These are phyloP conservation scores for Gambelia wislizenii DNA, from an alignment of 2,797 vertebrate species.

Conservation along the genomic window DNA sequence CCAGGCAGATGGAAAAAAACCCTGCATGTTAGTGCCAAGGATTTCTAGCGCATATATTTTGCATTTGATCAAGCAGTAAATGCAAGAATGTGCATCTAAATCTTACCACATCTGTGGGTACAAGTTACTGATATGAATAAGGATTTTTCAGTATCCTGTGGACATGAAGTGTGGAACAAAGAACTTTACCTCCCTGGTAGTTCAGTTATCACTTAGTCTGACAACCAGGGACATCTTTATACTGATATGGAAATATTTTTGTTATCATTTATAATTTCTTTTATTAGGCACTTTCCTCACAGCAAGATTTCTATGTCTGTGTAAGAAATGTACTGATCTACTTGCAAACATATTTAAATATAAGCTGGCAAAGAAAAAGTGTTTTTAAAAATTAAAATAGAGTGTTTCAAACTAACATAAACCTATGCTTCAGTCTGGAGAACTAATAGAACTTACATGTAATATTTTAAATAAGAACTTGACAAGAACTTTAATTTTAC, in stretches of 20 bases:
- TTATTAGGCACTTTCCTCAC: slow-evolving; percentile 25
- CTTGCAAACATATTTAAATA: slow-evolving; percentile 16
- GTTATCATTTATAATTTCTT: slow-evolving; percentile 36
- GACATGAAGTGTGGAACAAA: not conserved
- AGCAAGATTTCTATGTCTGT: not conserved
- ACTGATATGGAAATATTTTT: not conserved
- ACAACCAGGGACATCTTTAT: not conserved
- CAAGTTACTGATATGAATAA: not conserved
- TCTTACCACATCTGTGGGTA: not conserved
- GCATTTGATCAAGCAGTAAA: not conserved
- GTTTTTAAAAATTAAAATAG: slow-evolving; percentile 47
- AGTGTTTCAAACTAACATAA: slow-evolving; percentile 19
- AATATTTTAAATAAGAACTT: not conserved
- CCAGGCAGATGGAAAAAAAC: not conserved
- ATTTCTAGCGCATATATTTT: not conserved
- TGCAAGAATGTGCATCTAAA: not conserved
- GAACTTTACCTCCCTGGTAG: not conserved
- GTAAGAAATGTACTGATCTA: slow-evolving; percentile 36
- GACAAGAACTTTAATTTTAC: too few species aligned
- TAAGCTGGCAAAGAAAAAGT: not conserved
- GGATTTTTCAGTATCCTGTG: too few species aligned
- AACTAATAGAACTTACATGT: not conserved
- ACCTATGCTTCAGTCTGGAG: slow-evolving; percentile 6
- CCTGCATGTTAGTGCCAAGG: too few species aligned
- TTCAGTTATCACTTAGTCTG: not conserved